Conservation (phyloP, 2,113 vertebrate genomes). For the Tenebrosternarchus preto region DNA sequence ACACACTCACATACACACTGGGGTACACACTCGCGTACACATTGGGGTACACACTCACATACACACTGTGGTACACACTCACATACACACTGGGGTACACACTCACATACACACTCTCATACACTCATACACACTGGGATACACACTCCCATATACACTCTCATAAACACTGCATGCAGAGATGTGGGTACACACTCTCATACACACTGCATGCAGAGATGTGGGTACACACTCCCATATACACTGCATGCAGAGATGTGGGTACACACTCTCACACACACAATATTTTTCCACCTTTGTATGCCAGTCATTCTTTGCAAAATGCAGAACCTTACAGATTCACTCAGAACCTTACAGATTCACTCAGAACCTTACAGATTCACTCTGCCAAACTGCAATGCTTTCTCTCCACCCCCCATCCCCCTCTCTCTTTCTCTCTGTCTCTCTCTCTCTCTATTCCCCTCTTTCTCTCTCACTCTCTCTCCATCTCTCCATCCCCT, state of each 20-base stretch:
- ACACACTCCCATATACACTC: conserved; percentile 23
- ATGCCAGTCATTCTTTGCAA: conserved; percentile 46
- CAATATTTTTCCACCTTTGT: neutral
- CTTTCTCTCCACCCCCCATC: neutral
- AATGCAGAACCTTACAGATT: conserved; percentile 14
- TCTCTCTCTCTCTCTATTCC: neutral
- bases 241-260: conserved; percentile 46
- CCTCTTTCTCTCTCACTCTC: conserved; percentile 5
- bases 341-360: too few relatives aligned
- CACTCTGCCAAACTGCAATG: conserved; percentile 15
- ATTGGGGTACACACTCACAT: neutral
- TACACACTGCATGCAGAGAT: conserved; percentile 29
- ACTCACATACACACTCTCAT: conserved; percentile 26
- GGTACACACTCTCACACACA: neutral
- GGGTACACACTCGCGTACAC: too few relatives aligned
- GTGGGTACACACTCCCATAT: conserved; percentile 29
- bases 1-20: too few relatives aligned
- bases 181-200: neutral
- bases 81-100: conserved; percentile 4
- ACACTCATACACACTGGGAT: conserved; percentile 16
- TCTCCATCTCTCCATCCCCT: too few relatives aligned
- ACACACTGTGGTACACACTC: conserved; percentile 15
- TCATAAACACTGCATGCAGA: conserved; percentile 46
- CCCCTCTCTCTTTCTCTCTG: neutral
- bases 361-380: conserved; percentile 2